phyloP scores from a whole-genome alignment of 2,797 vertebrate genomes.

The Morus bassanus region DNA sequence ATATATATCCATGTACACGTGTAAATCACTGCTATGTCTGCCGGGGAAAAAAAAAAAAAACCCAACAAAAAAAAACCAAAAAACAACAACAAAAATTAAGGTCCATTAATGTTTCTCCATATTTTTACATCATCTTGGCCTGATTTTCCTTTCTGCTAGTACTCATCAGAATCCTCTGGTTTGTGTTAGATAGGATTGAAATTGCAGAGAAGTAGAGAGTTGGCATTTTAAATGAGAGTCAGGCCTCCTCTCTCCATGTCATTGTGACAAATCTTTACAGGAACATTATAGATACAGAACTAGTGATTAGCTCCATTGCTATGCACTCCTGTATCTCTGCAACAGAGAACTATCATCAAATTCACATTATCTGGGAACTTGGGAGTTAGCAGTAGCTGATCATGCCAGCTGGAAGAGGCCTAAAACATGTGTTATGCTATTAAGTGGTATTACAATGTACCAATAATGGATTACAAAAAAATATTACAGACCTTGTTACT shows the following conservation, averaged over 20 bases:
- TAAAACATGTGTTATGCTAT: conserved; percentile 52
- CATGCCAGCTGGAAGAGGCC: conserved; percentile 52
- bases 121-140: neutral
- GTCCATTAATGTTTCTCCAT: neutral
- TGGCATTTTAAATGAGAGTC: neutral
- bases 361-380: conserved; percentile 46
- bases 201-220: neutral
- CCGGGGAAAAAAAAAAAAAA: neutral
- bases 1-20: neutral
- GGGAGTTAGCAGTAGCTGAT: conserved; percentile 26
- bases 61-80: too few relatives aligned
- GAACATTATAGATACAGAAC: neutral
- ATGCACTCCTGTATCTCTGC: neutral
- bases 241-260: neutral
- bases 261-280: neutral
- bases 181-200: neutral
- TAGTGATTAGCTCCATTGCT: conserved; percentile 46
- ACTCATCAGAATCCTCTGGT: neutral
- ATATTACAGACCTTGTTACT: neutral
- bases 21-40: neutral
- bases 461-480: conserved; percentile 41
- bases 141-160: neutral
- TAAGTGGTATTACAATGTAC: conserved; percentile 13
- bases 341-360: neutral
- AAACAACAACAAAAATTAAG: too few relatives aligned